Conservation (phyloP, 2,888 invertebrate species). For the Osmoderma eremita region DNA sequence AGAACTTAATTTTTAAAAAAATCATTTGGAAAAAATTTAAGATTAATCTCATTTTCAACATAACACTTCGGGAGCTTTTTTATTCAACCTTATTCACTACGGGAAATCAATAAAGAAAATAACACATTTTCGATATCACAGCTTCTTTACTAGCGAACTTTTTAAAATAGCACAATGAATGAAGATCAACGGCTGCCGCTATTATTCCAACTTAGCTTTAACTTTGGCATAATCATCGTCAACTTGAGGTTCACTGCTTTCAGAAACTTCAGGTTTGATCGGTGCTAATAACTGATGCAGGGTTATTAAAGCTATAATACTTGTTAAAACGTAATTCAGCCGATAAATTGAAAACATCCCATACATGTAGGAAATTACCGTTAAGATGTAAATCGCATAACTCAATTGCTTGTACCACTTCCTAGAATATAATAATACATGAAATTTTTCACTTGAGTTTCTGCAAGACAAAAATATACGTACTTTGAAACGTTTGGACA, state of each 20-base stretch:
- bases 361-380: constrained; percentile 68
- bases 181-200: neutral
- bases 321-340: constrained; percentile 70
- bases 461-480: constrained; percentile 56
- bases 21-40: no score
- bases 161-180: no score
- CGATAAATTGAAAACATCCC: constrained; percentile 71
- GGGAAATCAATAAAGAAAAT: neutral
- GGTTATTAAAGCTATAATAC: constrained; percentile 67
- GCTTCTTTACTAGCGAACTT: constrained; percentile 6
- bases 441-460: neutral
- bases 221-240: constrained; percentile 46
- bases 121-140: constrained; percentile 4
- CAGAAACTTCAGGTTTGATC: constrained; percentile 65
- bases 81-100: no score
- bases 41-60: no score
- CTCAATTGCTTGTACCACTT: constrained; percentile 64
- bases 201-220: constrained; percentile 54
- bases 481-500: constrained; percentile 74
- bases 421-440: constrained; percentile 61
- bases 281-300: constrained; percentile 68
- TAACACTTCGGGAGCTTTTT: no score
- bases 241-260: constrained; percentile 41
- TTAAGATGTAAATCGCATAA: constrained; percentile 66
- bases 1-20: no score